Conservation (phyloP, 2,888 invertebrate species). For the Hydroisotoma schaefferi region DNA sequence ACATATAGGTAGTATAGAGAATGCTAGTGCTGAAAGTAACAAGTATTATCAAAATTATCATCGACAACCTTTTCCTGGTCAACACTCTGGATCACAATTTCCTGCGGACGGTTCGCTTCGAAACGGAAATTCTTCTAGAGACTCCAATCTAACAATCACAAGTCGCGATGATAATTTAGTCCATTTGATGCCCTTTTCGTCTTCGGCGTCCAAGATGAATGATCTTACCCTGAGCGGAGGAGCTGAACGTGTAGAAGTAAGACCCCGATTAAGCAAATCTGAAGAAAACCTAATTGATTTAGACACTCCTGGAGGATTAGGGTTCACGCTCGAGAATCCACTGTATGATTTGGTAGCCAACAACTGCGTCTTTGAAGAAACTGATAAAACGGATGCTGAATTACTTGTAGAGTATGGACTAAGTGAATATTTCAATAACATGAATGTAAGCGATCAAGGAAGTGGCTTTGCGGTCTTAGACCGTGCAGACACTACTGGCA, state of each 20-base stretch:
- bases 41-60: slow-evolving; percentile 37
- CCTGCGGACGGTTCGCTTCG: neutral
- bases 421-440: slow-evolving; percentile 42
- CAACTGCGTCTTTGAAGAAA: slow-evolving; percentile 46
- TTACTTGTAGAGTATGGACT: slow-evolving; percentile 47
- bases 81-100: neutral
- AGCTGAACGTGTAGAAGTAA: slow-evolving; percentile 22
- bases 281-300: slow-evolving; percentile 49
- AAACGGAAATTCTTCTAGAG: neutral
- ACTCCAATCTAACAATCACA: slow-evolving; percentile 24
- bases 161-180: slow-evolving; percentile 43
- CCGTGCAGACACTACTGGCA: neutral
- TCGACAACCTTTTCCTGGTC: slow-evolving; percentile 10
- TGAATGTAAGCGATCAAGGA: slow-evolving; percentile 32
- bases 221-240: slow-evolving; percentile 13
- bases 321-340: slow-evolving; percentile 46
- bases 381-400: slow-evolving; percentile 46
- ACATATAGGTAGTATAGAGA: slow-evolving; percentile 21
- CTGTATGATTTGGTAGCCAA: slow-evolving; percentile 45
- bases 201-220: slow-evolving; percentile 43
- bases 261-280: slow-evolving; percentile 45
- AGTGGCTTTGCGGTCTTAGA: slow-evolving; percentile 1
- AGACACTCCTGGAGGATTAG: slow-evolving; percentile 44
- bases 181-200: slow-evolving; percentile 39
- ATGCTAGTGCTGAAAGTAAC: slow-evolving; percentile 24